Percentiles rank a stretch among this genome's conserved stretches.
These are phyloP conservation scores for Chaetorhynchus papuensis DNA, from an alignment of 2,113 vertebrate species.

Conservation along the genomic window DNA sequence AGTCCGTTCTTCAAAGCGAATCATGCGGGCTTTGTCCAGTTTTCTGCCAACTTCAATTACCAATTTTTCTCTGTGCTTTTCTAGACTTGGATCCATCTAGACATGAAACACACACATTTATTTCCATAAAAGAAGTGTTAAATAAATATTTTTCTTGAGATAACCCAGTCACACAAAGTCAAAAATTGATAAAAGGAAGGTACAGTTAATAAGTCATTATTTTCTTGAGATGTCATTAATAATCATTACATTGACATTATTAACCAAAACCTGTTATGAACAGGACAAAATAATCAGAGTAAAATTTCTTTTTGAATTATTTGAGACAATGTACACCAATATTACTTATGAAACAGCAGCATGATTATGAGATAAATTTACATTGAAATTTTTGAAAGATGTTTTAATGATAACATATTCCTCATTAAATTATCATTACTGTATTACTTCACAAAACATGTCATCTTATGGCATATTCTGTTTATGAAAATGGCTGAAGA, in stretches of 20 bases:
- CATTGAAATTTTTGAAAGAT: neutral
- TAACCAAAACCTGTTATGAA: neutral
- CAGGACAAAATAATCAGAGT: neutral
- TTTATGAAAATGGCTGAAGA: neutral
- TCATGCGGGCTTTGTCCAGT: slow-evolving; percentile 94
- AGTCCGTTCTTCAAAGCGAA: slow-evolving; percentile 95
- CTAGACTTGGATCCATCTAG: slow-evolving; percentile 89
- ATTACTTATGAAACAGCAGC: neutral
- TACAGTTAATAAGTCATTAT: neutral
- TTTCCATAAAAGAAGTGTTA: neutral
- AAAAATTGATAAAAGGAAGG: neutral
- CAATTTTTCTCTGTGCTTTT: slow-evolving; percentile 88
- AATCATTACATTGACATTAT: neutral
- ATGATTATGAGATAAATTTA: neutral
- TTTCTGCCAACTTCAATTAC: slow-evolving; percentile 89
- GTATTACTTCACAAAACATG: neutral
- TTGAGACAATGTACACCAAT: neutral
- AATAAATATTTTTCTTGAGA: neutral
- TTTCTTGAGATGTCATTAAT: neutral
- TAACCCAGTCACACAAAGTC: neutral
- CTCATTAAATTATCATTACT: neutral
- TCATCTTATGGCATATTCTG: neutral
- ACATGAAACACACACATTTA: neutral
- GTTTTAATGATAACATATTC: neutral
- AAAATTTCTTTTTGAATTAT: neutral